These are phyloP conservation scores for Gracilinanus agilis DNA, from an alignment of 2,113 vertebrate species.

Conservation along the genomic window DNA sequence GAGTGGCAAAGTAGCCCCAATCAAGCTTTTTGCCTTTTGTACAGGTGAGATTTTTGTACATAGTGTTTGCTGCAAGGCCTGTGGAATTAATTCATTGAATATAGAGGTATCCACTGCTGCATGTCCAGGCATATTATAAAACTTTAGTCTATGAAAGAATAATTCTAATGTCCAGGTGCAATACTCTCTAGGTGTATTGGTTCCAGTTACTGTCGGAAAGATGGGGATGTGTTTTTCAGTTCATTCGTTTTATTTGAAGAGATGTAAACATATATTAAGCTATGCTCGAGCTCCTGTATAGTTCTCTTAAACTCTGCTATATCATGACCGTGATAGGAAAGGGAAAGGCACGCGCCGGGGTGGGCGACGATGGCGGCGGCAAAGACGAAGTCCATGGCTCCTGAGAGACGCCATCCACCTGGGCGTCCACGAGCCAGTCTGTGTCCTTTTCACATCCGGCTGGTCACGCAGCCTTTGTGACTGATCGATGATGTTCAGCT, in stretches of 20 bases:
- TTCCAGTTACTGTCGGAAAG: slow-evolving; percentile 85
- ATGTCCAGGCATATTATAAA: slow-evolving; percentile 92
- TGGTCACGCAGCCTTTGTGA: slow-evolving; percentile 79
- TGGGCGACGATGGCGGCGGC: slow-evolving; percentile 64
- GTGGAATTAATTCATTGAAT: slow-evolving; percentile 89
- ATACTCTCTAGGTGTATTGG: slow-evolving; percentile 91
- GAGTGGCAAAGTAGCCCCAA: slow-evolving; percentile 87
- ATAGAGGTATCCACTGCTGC: slow-evolving; percentile 92
- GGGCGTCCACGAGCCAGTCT: slow-evolving; percentile 64
- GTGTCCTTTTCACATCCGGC: slow-evolving; percentile 83
- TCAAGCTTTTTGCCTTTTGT: slow-evolving; percentile 90
- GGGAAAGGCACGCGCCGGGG: slow-evolving; percentile 75
- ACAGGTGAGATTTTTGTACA: slow-evolving; percentile 91
- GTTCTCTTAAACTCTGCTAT: slow-evolving; percentile 85
- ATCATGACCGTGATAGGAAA: slow-evolving; percentile 78
- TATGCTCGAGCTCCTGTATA: slow-evolving; percentile 86
- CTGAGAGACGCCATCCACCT: slow-evolving; percentile 70
- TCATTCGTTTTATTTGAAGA: slow-evolving; percentile 82
- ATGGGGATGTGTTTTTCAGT: slow-evolving; percentile 62
- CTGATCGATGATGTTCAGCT: slow-evolving; percentile 83
- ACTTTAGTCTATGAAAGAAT: slow-evolving; percentile 91
- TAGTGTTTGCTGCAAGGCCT: slow-evolving; percentile 93
- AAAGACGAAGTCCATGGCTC: slow-evolving; percentile 76
- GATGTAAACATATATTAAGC: slow-evolving; percentile 87
- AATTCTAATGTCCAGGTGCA: slow-evolving; percentile 94